These are phyloP conservation scores for Sphinx pinastri DNA, from an alignment of 2,888 invertebrate genomes.

Conservation along the genomic window DNA sequence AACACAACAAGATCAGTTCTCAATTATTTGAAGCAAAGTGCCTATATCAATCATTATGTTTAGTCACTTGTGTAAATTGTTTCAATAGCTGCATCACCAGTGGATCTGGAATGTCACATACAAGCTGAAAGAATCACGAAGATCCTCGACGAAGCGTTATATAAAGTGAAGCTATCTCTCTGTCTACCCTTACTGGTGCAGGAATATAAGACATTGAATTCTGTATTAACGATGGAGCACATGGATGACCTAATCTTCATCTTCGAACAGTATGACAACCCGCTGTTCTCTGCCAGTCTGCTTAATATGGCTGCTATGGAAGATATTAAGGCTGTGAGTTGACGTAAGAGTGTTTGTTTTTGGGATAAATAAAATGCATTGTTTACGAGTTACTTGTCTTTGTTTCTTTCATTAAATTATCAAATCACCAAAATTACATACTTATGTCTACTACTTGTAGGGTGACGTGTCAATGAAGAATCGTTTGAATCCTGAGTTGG, in stretches of 20 bases:
- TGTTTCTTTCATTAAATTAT: no score
- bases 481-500: constrained; percentile 72
- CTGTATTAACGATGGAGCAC: constrained; percentile 56
- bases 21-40: no score
- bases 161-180: constrained; percentile 74
- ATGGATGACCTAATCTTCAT: constrained; percentile 74
- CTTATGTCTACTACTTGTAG: constrained; percentile 44
- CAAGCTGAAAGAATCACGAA: constrained; percentile 81
- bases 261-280: constrained; percentile 76
- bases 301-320: constrained; percentile 70
- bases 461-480: constrained; percentile 68
- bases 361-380: no score
- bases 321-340: constrained; percentile 67
- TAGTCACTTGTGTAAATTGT: background rate
- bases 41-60: no score
- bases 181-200: constrained; percentile 68
- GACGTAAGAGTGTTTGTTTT: no score
- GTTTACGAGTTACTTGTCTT: no score
- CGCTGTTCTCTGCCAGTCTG: constrained; percentile 65
- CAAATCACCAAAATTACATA: no score
- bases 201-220: constrained; percentile 61
- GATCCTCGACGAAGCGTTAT: constrained; percentile 76
- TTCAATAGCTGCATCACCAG: constrained; percentile 63
- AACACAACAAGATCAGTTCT: no score
- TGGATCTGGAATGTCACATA: constrained; percentile 80